Evolutionary conservation across 2,888 invertebrate genomes (phyloP).

Genomic region (Meloe dianella): DNA sequence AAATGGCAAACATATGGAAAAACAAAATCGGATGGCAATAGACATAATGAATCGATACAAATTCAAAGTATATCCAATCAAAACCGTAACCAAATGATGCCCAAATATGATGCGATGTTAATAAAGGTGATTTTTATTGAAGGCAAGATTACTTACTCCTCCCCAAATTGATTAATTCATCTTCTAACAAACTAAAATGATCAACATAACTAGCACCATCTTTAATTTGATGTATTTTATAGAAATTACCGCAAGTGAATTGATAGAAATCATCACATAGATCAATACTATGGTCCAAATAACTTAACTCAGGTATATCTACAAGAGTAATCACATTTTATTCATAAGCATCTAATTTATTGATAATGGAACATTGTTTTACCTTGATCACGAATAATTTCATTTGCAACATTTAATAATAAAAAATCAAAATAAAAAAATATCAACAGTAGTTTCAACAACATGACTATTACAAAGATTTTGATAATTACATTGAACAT

Average conservation of each 20-base stretch:
- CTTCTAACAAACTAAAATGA: constrained; percentile 57
- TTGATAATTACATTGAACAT: too few relatives aligned
- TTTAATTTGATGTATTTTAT: constrained; percentile 46
- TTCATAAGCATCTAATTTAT: too few relatives aligned
- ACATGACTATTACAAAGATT: too few relatives aligned
- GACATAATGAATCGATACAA: neutral
- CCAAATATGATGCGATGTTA: neutral
- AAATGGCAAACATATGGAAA: neutral
- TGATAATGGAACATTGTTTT: too few relatives aligned
- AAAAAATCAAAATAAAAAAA: too few relatives aligned
- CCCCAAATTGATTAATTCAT: constrained; percentile 50
- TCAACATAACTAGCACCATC: constrained; percentile 48
- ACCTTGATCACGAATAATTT: too few relatives aligned
- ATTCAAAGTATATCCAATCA: too few relatives aligned
- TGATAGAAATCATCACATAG: constrained; percentile 62
- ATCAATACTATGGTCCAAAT: constrained; percentile 53
- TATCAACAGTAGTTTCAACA: too few relatives aligned
- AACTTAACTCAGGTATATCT: constrained; percentile 50
- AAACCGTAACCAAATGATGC: neutral
- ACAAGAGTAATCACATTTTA: neutral
- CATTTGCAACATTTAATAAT: too few relatives aligned
- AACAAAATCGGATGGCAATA: neutral
- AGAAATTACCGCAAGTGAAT: constrained; percentile 60
- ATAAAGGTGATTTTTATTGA: too few relatives aligned
- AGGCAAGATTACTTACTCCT: constrained; percentile 50